These are phyloP conservation scores for Atta cephalotes DNA, from an alignment of 1,140 invertebrate species.

Conservation along the genomic window DNA sequence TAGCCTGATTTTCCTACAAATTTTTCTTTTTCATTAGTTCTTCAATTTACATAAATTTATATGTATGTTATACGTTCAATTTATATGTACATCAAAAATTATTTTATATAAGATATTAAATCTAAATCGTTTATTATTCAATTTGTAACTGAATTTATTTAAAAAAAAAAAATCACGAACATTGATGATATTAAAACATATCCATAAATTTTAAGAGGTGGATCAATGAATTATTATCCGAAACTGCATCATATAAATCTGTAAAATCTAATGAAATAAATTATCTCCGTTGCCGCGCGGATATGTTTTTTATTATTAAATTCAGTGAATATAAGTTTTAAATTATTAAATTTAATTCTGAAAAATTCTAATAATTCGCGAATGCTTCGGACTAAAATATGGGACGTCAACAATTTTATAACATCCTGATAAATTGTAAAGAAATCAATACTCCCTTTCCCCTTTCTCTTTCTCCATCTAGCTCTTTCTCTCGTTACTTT, in stretches of 20 bases:
- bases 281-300: not conserved
- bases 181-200: not conserved
- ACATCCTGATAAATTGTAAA: not conserved
- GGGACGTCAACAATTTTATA: not conserved
- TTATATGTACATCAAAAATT: not conserved
- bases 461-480: not conserved
- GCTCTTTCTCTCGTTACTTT: not conserved
- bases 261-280: not conserved
- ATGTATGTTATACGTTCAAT: not conserved
- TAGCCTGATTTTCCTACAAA: not conserved
- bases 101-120: not conserved
- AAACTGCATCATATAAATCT: not conserved
- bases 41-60: not conserved
- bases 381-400: not conserved
- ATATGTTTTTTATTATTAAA: not conserved
- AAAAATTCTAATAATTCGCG: not conserved
- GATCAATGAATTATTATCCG: slow-evolving; percentile 8
- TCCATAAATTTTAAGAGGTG: not conserved
- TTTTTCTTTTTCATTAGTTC: not conserved
- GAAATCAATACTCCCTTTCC: not conserved
- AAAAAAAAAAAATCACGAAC: not conserved
- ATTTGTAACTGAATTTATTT: slow-evolving; percentile 3
- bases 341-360: slow-evolving; percentile 1
- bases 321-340: not conserved
- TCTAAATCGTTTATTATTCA: not conserved